Base-by-base conservation (phyloP, 1,140 invertebrate genomes). In the Drepana arcuata region DNA sequence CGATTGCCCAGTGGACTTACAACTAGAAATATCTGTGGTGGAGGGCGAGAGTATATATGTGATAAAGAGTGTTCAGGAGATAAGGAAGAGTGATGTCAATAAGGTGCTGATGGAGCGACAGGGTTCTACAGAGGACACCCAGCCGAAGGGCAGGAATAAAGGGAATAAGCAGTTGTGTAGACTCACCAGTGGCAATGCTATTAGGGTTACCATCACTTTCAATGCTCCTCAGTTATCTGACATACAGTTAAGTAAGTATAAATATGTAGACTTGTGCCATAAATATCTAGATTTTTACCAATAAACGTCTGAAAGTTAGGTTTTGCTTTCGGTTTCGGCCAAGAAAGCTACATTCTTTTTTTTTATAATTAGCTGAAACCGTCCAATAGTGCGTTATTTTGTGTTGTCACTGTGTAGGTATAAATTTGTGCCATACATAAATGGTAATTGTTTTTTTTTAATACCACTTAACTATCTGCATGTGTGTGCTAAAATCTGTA, bases 31-130 rank as follows among this genome's bases (percentile, higher is more conserved):
- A 13, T 61, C 64, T 0, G 39, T 77, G 1, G 40, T 42, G 0
- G 66, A 67, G 29, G 63, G 56, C 3, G 70, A 73, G 1, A 65
- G 51, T 26, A 48, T 71, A 39, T 81, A 75, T 30, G 28, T 53
- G 2, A 71, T 81, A 16, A 72, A 58, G 25, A 69, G 55, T 32
- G 66, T 74, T 16, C 74, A 79, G 34, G 77, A 81, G 37, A 77
- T 81, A 26, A 67, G 53, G 11, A 79, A 68, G 25, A 47, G 34
- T 28, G 77, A 82, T 15, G 51, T 79, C 0, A 78, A 60, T 25
- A 79, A 75, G 26, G 57, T 53, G 4, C 26, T 81, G 7, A 63
- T 68, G 66, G 73, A 77, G 2, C 48, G 52, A 0, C 53, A 64
- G 9, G 48, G 34, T 1, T 50, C 35, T 0, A 21, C 24, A n/a